Base-by-base conservation (phyloP, 2,113 vertebrate genomes). In the Lanius collurio region DNA sequence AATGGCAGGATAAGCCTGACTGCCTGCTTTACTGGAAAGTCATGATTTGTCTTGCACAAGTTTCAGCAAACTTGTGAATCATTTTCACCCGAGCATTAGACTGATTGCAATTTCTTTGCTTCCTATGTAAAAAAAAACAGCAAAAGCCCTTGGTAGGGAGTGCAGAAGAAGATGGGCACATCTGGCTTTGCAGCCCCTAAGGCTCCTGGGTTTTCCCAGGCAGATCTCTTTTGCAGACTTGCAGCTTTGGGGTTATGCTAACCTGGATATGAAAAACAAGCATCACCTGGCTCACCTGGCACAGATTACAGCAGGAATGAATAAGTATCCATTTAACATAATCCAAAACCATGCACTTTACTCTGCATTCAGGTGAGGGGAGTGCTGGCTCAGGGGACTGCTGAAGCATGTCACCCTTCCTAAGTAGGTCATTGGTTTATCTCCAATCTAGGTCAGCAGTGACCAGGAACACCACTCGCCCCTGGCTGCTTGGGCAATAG, bases 21-120 rank as follows among this genome's bases (percentile, higher is more conserved):
- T 42, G 10, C 22, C 35, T 83, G 27, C 26, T 90, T 83, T 71
- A 50, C 71, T 44, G 44, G 13, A 77, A 82, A 80, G 35, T 64
- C n/a, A 47, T 1, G 3, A 63, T 68, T 42, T 2, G 2, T 63
- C 18, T 68, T 0, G 0, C 3, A 47, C 1, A 0, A 30, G 27
- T 39, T 63, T 81, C 46, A 46, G 55, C n/a, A 91, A 95, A 70
- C 64, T 50, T 77, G 50, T 69, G 53, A 76, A 77, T 53, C 8
- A 18, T 57, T 93, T 67, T 1, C 3, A 91, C 27, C 24, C 42
- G 63, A 4, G 3, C 14, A 83, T 82, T 50, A 70, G 46, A 69
- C 46, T 69, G 62, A 60, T 1, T 7, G 4, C 31, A 26, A 86
- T 56, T 79, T 87, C 63, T 88, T 75, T 71, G 21, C 31, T 88